Evolutionary conservation across 2,888 invertebrate species (phyloP), one percentile per base, ranked within the genome.

Genomic region (Apotomis capreana): DNA sequence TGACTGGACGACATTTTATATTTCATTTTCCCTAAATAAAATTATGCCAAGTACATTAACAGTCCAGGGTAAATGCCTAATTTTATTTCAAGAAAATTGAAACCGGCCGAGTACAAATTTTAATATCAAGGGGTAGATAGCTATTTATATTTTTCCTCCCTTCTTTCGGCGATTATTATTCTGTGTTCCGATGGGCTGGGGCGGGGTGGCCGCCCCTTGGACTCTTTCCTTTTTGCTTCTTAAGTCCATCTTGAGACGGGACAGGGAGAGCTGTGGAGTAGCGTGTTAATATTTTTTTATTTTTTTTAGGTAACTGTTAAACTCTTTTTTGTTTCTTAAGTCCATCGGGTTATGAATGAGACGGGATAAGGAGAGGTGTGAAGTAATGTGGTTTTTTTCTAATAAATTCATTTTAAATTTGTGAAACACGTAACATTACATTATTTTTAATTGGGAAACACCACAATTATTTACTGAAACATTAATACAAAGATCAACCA

Each of bases 201-300:
- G 84, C 83, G 80, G 80, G 79, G 82, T 85, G 76, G 78, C 81
- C 87, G 80, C 89, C 91, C 91, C 87, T 80, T 77, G 87, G 87
- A 92, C 93, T 92, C 92, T 93, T 92, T 92, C 93, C 92, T 93
- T 93, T 93, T 93, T 92, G 93, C 92, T 93, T 92, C 93, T 92
- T 92, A 93, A 93, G 93, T 93, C 93, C 93, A 93, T 93, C 93
- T 92, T 91, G 92, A 91, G 89, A 89, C 85, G 79, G 89, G 75
- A 83, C 81, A 79, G 79, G 15, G 83, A 63, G 74, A 77, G 57
- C 62, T 73, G 73, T 86, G 81, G 88, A 87, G 84, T 81, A 68
- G 83, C 78, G 15, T 61, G 67, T 49, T 40, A 12, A 59, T 37
- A 9, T 57, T 37, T 36, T 57, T 37, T 37, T 57, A 1, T 55